phyloP scores from a whole-genome alignment of 2,113 vertebrate genomes.

The Marmota monax region DNA sequence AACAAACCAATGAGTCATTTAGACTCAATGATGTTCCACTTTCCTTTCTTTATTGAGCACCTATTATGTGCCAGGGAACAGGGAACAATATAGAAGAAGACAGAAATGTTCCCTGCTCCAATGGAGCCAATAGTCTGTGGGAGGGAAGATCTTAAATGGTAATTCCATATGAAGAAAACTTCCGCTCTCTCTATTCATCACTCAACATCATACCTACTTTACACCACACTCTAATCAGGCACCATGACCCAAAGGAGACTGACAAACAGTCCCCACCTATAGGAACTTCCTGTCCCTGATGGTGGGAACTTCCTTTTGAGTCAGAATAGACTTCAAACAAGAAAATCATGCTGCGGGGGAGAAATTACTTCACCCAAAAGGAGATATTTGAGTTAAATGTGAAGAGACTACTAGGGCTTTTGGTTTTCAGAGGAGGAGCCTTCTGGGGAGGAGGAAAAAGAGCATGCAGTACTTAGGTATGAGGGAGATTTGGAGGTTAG shows the following conservation, averaged over 20 bases:
- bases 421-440: not conserved
- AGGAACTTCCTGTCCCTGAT: not conserved
- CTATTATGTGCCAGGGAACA: not conserved
- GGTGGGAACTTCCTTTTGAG: not conserved
- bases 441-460: not conserved
- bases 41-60: conserved; percentile 17
- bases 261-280: not conserved
- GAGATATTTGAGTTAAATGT: not conserved
- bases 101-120: not conserved
- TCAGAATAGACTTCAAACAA: conserved; percentile 26
- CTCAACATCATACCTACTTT: not conserved
- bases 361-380: not conserved
- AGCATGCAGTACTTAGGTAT: not conserved
- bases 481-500: not conserved
- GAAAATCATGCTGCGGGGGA: not conserved
- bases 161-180: conserved; percentile 2
- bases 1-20: not conserved
- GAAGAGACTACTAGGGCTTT: not conserved
- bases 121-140: not conserved
- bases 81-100: not conserved
- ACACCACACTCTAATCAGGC: not conserved
- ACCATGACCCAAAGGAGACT: not conserved
- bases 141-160: not conserved
- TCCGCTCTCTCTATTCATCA: not conserved
- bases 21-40: not conserved